These are phyloP conservation scores for Drosophila ogumai DNA, from an alignment of 1,140 invertebrate genomes.

Conservation along the genomic window DNA sequence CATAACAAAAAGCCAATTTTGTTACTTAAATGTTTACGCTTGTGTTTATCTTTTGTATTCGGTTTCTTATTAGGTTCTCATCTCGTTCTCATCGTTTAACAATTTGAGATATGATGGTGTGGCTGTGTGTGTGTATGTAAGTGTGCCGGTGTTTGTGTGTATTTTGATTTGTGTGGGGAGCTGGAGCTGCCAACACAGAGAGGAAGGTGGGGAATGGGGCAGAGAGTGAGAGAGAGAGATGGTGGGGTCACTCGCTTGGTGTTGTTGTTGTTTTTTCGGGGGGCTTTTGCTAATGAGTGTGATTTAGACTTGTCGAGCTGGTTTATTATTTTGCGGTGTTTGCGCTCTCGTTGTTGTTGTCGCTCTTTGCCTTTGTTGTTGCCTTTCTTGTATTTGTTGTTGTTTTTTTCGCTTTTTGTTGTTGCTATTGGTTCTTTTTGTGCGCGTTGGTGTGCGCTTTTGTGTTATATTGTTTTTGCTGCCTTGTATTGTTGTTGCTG, in stretches of 20 bases:
- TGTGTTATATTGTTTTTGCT: constrained; percentile 29
- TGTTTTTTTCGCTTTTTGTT: constrained; percentile 53
- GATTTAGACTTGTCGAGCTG: constrained; percentile 83
- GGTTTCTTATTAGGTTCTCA: constrained; percentile 85
- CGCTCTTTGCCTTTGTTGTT: constrained; percentile 5
- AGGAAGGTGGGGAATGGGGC: background rate
- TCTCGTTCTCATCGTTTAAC: constrained; percentile 84
- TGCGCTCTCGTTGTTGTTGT: constrained; percentile 67
- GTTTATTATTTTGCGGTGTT: constrained; percentile 83
- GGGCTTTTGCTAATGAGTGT: constrained; percentile 82
- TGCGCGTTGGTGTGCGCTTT: constrained; percentile 34
- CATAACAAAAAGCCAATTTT: constrained; percentile 85
- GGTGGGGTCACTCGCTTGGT: constrained; percentile 39
- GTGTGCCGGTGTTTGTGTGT: constrained; percentile 37
- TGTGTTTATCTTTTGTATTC: constrained; percentile 85
- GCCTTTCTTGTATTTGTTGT: constrained; percentile 30
- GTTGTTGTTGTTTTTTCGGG: constrained; percentile 40
- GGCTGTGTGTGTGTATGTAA: constrained; percentile 17
- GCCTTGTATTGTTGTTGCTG: constrained; percentile 4
- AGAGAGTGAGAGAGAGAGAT: constrained; percentile 45
- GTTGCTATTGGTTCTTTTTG: constrained; percentile 38
- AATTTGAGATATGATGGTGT: constrained; percentile 80
- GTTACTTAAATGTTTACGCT: constrained; percentile 85
- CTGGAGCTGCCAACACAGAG: constrained; percentile 5
- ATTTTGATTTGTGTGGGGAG: constrained; percentile 44